phyloP scores from a whole-genome alignment of 2,797 vertebrate species.

The Sebastes diploproa region DNA sequence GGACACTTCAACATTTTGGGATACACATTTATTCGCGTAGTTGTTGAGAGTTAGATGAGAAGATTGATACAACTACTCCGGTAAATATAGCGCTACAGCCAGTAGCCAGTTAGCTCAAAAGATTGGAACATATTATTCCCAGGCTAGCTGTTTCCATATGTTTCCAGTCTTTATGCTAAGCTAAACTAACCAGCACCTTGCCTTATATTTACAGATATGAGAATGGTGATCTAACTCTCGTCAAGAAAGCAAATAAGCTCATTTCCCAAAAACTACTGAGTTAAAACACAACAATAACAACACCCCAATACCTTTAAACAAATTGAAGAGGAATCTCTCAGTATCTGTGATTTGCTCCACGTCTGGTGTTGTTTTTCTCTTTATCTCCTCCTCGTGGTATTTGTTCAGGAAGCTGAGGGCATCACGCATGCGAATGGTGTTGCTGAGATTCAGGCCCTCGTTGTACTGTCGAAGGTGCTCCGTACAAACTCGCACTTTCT shows the following conservation, averaged over 20 bases:
- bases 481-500: constrained; percentile 88
- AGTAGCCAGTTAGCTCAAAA: too few species aligned
- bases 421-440: constrained; percentile 93
- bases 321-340: constrained; percentile 87
- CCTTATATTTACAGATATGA: not conserved
- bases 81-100: too few species aligned
- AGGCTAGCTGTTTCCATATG: too few species aligned
- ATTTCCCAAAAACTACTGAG: not conserved
- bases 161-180: constrained; percentile 7
- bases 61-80: too few species aligned
- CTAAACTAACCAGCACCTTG: not conserved
- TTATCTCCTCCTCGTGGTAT: constrained; percentile 88
- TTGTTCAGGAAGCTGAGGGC: constrained; percentile 87
- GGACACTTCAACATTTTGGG: too few species aligned
- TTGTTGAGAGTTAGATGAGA: too few species aligned
- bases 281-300: not conserved
- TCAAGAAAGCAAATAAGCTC: not conserved
- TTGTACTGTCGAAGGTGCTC: constrained; percentile 93
- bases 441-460: constrained; percentile 91
- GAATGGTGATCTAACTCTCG: not conserved
- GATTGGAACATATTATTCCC: too few species aligned
- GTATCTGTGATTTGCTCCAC: constrained; percentile 85
- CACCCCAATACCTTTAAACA: constrained; percentile 86
- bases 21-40: too few species aligned
- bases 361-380: constrained; percentile 82